phyloP scores from a whole-genome alignment of 2,113 vertebrate genomes.

The Ifrita kowaldi region DNA sequence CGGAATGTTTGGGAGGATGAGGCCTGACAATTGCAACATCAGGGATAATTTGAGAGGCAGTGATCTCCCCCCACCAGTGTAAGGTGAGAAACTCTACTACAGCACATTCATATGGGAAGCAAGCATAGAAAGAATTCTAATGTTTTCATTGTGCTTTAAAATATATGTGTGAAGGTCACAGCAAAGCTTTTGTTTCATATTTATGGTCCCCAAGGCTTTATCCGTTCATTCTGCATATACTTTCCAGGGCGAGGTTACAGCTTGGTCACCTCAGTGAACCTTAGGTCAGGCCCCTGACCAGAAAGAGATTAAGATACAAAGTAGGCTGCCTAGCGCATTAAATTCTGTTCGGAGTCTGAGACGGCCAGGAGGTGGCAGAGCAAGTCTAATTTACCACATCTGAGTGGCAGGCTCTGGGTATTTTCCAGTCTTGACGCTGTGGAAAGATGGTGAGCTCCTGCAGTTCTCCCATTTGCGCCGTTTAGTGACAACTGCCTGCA shows the following conservation, averaged over 20 bases:
- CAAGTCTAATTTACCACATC: not conserved
- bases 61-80: not conserved
- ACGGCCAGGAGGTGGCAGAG: conserved; percentile 68
- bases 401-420: not conserved
- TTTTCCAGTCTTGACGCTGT: not conserved
- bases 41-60: not conserved
- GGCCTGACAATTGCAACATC: not conserved
- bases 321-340: not conserved
- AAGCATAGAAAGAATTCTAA: not conserved
- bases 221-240: not conserved
- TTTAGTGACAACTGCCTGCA: not conserved
- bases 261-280: not conserved
- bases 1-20: not conserved
- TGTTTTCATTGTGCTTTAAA: not conserved
- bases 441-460: not conserved
- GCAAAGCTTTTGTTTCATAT: not conserved
- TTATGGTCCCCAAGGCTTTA: not conserved
- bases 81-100: not conserved
- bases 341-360: not conserved
- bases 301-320: rapidly evolving
- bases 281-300: not conserved
- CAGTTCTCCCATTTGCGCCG: not conserved
- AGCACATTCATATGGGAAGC: not conserved
- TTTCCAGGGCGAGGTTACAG: not conserved
- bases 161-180: not conserved